These are phyloP conservation scores for Sylvia borin DNA, from an alignment of 2,797 vertebrate genomes.

Conservation along the genomic window DNA sequence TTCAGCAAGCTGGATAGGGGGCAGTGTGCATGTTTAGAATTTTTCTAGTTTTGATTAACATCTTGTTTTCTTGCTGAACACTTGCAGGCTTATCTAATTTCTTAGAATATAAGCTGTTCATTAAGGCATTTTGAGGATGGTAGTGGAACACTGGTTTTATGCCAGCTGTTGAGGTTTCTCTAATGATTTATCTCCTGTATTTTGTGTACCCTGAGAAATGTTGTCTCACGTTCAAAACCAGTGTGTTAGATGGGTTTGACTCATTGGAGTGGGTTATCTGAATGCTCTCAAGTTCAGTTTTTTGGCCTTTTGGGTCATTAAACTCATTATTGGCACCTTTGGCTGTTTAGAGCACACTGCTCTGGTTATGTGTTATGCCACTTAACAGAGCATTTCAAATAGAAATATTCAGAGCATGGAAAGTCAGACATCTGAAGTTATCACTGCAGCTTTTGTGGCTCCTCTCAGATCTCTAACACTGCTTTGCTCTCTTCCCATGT, in stretches of 20 bases:
- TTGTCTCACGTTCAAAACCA: not conserved
- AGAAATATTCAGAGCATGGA: not conserved
- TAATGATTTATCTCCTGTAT: not conserved
- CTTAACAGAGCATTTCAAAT: not conserved
- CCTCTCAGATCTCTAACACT: conserved; percentile 47
- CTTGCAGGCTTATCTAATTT: not conserved
- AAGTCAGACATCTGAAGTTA: not conserved
- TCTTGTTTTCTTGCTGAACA: not conserved
- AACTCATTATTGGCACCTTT: not conserved
- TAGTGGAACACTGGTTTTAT: not conserved
- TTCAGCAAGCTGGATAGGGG: not conserved
- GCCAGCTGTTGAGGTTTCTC: not conserved
- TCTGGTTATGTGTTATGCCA: not conserved
- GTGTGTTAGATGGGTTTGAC: not conserved
- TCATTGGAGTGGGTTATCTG: not conserved
- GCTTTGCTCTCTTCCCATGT: conserved; percentile 57
- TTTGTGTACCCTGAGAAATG: not conserved
- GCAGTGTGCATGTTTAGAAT: not conserved
- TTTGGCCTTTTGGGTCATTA: not conserved
- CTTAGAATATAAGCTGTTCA: not conserved
- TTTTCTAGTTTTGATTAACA: not conserved
- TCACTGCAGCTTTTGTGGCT: not conserved
- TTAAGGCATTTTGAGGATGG: not conserved
- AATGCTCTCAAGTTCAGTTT: not conserved
- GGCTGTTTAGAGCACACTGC: not conserved